Conservation (phyloP, 2,797 vertebrate genomes). For the Salmo trutta region DNA sequence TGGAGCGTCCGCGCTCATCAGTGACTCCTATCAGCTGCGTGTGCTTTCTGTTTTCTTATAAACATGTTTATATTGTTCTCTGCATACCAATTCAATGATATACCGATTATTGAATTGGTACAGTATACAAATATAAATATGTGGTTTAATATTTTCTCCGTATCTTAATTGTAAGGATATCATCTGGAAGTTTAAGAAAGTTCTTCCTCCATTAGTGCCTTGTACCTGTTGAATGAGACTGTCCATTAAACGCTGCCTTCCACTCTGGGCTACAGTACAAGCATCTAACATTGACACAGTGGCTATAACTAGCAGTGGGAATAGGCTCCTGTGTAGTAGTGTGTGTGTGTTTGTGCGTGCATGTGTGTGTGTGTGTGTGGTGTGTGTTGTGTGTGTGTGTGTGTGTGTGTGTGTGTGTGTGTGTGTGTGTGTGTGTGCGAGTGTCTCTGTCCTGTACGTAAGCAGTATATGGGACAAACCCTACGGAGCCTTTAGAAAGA, state of each 20-base stretch:
- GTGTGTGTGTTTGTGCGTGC: constrained; percentile 8
- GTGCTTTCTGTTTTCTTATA: not conserved
- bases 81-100: not conserved
- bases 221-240: not conserved
- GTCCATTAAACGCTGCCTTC: too few relatives aligned
- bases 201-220: not conserved
- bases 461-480: not conserved
- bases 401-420: constrained; percentile 19
- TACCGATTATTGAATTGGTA: not conserved
- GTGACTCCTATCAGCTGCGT: not conserved
- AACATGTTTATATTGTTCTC: not conserved
- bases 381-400: constrained; percentile 9
- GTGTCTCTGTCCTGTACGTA: not conserved
- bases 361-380: not conserved
- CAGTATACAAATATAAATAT: not conserved
- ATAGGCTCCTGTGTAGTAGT: constrained; percentile 1
- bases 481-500: not conserved
- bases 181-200: too few relatives aligned
- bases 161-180: not conserved
- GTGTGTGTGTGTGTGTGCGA: not conserved
- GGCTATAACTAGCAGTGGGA: too few relatives aligned
- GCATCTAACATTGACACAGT: too few relatives aligned
- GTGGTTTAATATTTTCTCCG: not conserved
- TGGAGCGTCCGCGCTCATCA: not conserved
- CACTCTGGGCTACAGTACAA: too few relatives aligned